Evolutionary conservation across 1,140 invertebrate species (phyloP).

Genomic region (Diorhabda sublineata): DNA sequence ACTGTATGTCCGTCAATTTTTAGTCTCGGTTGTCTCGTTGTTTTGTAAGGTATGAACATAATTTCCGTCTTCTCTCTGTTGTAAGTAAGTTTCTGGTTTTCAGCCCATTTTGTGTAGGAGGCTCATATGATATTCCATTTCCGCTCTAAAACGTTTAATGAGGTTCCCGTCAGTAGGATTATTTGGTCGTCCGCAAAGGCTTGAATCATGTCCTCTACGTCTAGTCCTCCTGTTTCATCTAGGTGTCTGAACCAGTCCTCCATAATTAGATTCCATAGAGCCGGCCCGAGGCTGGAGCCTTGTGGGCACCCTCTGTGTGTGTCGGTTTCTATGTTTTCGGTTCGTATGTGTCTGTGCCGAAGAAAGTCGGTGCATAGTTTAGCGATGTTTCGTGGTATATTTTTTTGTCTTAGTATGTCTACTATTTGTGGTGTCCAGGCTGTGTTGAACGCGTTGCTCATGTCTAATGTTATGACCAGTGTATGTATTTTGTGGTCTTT

Average conservation of each 20-base stretch:
- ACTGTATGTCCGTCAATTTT: constrained; percentile 9
- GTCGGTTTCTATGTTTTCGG: constrained; percentile 7
- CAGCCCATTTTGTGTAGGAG: constrained; percentile 6
- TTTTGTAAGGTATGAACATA: constrained; percentile 18
- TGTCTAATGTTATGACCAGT: background rate
- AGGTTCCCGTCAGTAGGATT: constrained; percentile 18
- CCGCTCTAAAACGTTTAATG: constrained; percentile 16
- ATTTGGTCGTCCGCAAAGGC: constrained; percentile 28
- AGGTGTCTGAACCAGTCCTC: constrained; percentile 23
- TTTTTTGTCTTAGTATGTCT: background rate
- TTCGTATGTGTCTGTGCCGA: constrained; percentile 13
- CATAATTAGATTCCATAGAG: constrained; percentile 28
- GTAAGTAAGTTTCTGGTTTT: constrained; percentile 16
- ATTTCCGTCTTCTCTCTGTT: constrained; percentile 26
- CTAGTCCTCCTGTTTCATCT: constrained; percentile 13
- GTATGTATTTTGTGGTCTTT: background rate
- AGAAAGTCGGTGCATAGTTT: constrained; percentile 16
- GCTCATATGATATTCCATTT: constrained; percentile 15
- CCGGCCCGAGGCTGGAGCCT: constrained; percentile 29
- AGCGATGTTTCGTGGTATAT: background rate
- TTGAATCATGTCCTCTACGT: constrained; percentile 1
- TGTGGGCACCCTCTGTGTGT: constrained; percentile 32
- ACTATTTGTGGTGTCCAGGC: constrained; percentile 1
- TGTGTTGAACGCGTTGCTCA: background rate
- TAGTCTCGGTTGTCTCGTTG: constrained; percentile 20